Conservation (phyloP, 1,140 invertebrate genomes). For the Idris sp. region DNA sequence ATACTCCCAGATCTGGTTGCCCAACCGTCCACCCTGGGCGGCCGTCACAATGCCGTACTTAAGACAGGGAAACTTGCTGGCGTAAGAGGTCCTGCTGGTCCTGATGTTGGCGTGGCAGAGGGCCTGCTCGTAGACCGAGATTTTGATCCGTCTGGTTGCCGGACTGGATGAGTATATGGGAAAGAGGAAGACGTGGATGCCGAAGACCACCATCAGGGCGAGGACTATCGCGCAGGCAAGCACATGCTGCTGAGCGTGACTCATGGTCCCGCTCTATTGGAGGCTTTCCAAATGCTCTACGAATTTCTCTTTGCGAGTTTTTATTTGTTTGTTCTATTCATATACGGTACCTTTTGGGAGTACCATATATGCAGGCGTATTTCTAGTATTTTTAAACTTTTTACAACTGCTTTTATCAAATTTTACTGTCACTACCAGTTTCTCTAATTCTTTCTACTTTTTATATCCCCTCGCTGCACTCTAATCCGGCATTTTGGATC, state of each 20-base stretch:
- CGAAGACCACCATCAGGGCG: conserved; percentile 80
- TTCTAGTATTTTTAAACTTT: conserved; percentile 21
- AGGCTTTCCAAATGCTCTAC: conserved; percentile 41
- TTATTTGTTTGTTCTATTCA: conserved; percentile 5
- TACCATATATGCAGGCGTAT: conserved; percentile 30
- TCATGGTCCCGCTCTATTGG: conserved; percentile 68
- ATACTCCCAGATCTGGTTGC: conserved; percentile 84
- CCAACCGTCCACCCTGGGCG: conserved; percentile 80
- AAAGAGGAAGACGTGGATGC: conserved; percentile 82
- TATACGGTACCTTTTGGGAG: conserved; percentile 23
- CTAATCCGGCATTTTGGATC: conserved; percentile 75
- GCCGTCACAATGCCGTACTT: conserved; percentile 80
- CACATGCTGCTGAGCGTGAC: conserved; percentile 79
- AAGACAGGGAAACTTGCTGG: conserved; percentile 75
- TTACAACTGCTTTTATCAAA: conserved; percentile 48
- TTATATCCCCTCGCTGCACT: conserved; percentile 56
- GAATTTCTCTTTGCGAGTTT: conserved; percentile 47
- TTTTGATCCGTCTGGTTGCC: conserved; percentile 70
- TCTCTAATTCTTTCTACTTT: conserved; percentile 62
- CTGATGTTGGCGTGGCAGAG: conserved; percentile 78
- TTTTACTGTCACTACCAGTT: conserved; percentile 54
- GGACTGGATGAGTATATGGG: conserved; percentile 79
- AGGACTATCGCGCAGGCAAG: conserved; percentile 81
- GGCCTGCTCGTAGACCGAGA: conserved; percentile 78
- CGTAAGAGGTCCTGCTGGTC: conserved; percentile 67